phyloP scores from a whole-genome alignment of 1,140 invertebrate genomes.

The Diplogasteroides magnus region DNA sequence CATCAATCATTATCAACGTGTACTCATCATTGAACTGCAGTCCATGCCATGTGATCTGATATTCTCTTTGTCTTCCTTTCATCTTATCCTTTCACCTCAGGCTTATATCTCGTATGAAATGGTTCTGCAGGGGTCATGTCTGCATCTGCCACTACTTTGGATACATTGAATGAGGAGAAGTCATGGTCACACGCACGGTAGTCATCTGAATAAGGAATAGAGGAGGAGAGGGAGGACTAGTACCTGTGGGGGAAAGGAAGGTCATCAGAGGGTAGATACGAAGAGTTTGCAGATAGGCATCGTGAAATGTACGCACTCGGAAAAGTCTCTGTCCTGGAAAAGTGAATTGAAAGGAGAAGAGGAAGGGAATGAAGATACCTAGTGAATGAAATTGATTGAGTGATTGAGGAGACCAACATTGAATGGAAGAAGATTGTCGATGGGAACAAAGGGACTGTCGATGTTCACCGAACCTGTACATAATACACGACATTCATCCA shows the following conservation, averaged over 20 bases:
- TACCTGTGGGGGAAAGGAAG: conserved; percentile 27
- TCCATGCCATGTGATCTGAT: conserved; percentile 34
- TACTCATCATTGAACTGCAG: conserved; percentile 36
- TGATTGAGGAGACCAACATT: conserved; percentile 12
- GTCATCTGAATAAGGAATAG: conserved; percentile 29
- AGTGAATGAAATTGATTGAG: conserved; percentile 17
- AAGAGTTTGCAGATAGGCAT: conserved; percentile 42
- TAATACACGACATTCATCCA: not conserved
- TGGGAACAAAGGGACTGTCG: not conserved
- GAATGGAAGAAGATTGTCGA: not conserved
- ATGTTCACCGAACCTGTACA: not conserved
- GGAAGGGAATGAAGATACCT: conserved; percentile 5
- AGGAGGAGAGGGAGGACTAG: conserved; percentile 9
- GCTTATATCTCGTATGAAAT: conserved; percentile 36
- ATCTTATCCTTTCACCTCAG: conserved; percentile 22
- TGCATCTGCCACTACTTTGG: conserved; percentile 36
- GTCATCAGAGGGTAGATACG: conserved; percentile 42
- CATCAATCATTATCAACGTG: conserved; percentile 43
- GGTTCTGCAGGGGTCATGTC: conserved; percentile 38
- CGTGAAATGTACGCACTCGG: conserved; percentile 43
- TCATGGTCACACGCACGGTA: conserved; percentile 52
- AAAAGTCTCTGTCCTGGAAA: conserved; percentile 42
- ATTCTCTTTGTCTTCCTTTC: not conserved
- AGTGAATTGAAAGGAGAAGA: conserved; percentile 12
- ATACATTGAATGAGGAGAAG: conserved; percentile 25